phyloP scores from a whole-genome alignment of 2,113 vertebrate species.

The Campylomormyrus numenius region DNA sequence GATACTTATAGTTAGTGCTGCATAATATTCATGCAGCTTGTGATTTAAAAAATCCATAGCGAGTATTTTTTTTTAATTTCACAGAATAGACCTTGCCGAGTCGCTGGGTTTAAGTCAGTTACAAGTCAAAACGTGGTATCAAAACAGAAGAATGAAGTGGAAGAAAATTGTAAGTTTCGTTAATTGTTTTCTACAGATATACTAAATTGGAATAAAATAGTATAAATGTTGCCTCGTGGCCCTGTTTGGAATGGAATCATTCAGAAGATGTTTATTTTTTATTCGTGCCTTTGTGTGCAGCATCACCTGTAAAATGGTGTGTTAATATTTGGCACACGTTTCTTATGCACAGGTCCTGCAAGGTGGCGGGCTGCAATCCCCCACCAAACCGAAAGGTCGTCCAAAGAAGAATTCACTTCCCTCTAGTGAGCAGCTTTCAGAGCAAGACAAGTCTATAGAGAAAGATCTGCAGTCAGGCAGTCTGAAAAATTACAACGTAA shows the following conservation, averaged over 20 bases:
- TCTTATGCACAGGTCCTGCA: constrained; percentile 73
- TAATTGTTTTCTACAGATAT: not conserved
- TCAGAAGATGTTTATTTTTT: not conserved
- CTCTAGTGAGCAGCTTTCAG: constrained; percentile 84
- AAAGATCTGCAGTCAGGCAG: constrained; percentile 62
- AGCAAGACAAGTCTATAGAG: constrained; percentile 74
- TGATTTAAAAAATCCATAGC: not conserved
- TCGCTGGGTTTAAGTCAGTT: constrained; percentile 94
- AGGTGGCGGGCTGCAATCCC: constrained; percentile 90
- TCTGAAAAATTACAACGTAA: constrained; percentile 53
- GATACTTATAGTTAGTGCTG: not conserved
- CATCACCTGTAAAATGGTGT: not conserved
- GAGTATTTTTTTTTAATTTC: constrained; percentile 3
- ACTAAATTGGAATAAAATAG: not conserved
- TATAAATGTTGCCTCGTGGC: not conserved
- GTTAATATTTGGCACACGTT: not conserved
- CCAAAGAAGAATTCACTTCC: constrained; percentile 98
- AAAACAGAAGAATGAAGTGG: constrained; percentile 98
- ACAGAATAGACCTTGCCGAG: constrained; percentile 97
- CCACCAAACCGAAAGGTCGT: constrained; percentile 93
- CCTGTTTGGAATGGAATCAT: not conserved
- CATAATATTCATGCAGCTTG: not conserved
- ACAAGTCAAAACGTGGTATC: constrained; percentile 99
- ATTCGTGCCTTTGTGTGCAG: not conserved
- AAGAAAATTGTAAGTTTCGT: constrained; percentile 93